A percentile compares a stretch with the other conserved stretches of the same genome.
Evolutionary conservation across 2,113 vertebrate species (phyloP).

Genomic region (Anguilla japonica): DNA sequence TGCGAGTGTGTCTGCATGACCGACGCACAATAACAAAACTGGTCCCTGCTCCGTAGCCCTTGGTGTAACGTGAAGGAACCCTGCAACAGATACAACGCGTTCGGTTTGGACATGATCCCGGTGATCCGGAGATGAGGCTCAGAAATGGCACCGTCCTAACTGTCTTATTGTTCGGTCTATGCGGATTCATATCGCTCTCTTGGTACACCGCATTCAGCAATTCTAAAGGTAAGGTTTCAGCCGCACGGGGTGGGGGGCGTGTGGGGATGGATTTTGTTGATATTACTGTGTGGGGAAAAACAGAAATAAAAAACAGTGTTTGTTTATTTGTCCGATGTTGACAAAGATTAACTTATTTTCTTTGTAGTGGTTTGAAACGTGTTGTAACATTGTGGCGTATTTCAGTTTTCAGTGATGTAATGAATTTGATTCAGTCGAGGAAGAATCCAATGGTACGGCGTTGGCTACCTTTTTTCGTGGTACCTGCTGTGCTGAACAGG

Average conservation of each 20-base stretch:
- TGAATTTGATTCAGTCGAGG: neutral
- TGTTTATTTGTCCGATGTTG: neutral
- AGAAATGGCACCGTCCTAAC: slow-evolving; percentile 93
- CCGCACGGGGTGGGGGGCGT: slow-evolving; percentile 7
- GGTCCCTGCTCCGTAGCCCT: slow-evolving; percentile 4
- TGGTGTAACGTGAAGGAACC: slow-evolving; percentile 12
- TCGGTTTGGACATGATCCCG: slow-evolving; percentile 73
- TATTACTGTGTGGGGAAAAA: neutral
- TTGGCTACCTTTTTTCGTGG: slow-evolving; percentile 2
- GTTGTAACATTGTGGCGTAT: neutral
- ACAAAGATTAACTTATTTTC: neutral
- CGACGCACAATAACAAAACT: slow-evolving; percentile 30
- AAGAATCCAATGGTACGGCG: neutral
- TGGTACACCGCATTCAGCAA: slow-evolving; percentile 96
- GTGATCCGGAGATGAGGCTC: slow-evolving; percentile 86
- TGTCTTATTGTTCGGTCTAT: slow-evolving; percentile 88
- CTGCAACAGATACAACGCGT: slow-evolving; percentile 41
- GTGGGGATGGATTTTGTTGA: neutral
- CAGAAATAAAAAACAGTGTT: neutral
- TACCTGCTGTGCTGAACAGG: slow-evolving; percentile 18
- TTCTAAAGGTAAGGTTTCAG: slow-evolving; percentile 83
- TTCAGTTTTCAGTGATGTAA: neutral
- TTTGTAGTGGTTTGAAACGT: neutral
- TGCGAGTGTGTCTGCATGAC: slow-evolving; percentile 30
- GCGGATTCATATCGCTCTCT: slow-evolving; percentile 90